These are phyloP conservation scores for Lutraria lutraria DNA, from an alignment of 2,888 invertebrate species.

Conservation along the genomic window DNA sequence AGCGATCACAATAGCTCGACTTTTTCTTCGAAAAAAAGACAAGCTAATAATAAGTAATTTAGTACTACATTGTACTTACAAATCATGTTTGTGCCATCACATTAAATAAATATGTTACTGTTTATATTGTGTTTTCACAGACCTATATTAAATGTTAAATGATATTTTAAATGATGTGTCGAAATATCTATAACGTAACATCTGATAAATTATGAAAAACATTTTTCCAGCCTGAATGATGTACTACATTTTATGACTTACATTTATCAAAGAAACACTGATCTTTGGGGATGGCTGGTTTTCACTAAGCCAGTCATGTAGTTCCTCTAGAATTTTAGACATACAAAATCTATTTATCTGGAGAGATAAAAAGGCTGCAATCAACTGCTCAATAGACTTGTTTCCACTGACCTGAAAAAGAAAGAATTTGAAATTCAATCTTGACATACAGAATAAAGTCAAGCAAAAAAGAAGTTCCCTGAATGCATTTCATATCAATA, in stretches of 20 bases:
- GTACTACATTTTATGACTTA: neutral
- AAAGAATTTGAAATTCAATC: neutral
- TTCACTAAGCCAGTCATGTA: conserved; percentile 23
- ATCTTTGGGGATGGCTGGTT: neutral
- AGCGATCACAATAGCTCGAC: no score
- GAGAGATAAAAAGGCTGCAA: conserved; percentile 61
- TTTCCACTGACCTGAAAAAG: conserved; percentile 62
- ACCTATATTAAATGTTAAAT: no score
- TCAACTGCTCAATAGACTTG: conserved; percentile 52
- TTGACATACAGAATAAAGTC: neutral
- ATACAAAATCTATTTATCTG: conserved; percentile 57
- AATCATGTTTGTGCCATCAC: no score
- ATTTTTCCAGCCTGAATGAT: no score
- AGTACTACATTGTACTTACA: no score
- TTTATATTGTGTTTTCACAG: no score
- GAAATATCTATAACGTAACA: no score
- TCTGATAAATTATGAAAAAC: no score
- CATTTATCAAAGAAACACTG: neutral
- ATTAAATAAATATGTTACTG: no score
- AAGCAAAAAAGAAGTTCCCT: neutral
- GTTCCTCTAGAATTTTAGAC: conserved; percentile 36
- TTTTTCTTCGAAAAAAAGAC: no score
- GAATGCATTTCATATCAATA: neutral
- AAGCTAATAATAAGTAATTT: no score
- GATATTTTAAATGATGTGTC: no score